These are phyloP conservation scores for Macaria liturata DNA, from an alignment of 2,888 invertebrate genomes.

Conservation along the genomic window DNA sequence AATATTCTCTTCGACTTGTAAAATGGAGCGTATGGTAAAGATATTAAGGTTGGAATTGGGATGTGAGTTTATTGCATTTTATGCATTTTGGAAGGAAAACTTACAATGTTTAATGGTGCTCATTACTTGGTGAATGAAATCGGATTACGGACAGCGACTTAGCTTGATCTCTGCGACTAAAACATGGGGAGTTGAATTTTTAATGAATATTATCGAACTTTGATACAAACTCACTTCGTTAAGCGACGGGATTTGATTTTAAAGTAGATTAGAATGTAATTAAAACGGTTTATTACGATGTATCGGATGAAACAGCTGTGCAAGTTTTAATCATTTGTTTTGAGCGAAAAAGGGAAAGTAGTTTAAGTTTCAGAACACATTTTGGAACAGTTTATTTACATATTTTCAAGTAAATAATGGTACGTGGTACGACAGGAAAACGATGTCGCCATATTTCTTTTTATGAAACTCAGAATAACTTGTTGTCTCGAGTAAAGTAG, in stretches of 20 bases:
- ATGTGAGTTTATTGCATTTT: conserved; percentile 37
- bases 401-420: too few relatives aligned
- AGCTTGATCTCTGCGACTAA: conserved; percentile 64
- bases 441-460: neutral
- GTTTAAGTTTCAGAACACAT: neutral
- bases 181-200: conserved; percentile 59
- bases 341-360: neutral
- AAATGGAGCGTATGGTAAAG: conserved; percentile 9
- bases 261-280: conserved; percentile 23
- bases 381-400: too few relatives aligned
- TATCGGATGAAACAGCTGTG: conserved; percentile 5
- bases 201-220: conserved; percentile 44
- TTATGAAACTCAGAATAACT: conserved; percentile 9
- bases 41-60: conserved; percentile 28
- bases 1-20: neutral
- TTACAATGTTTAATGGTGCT: conserved; percentile 66
- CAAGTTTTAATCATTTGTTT: conserved; percentile 1
- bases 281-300: conserved; percentile 10
- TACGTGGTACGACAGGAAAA: too few relatives aligned
- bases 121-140: conserved; percentile 75
- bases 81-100: conserved; percentile 24
- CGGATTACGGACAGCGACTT: conserved; percentile 67
- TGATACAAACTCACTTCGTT: conserved; percentile 26
- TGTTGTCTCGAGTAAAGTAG: conserved; percentile 11
- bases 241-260: conserved; percentile 21